A percentile compares a stretch with the other conserved stretches of the same genome.
These are phyloP conservation scores for Alexandromys fortis DNA, from an alignment of 2,113 vertebrate species.

Conservation along the genomic window DNA sequence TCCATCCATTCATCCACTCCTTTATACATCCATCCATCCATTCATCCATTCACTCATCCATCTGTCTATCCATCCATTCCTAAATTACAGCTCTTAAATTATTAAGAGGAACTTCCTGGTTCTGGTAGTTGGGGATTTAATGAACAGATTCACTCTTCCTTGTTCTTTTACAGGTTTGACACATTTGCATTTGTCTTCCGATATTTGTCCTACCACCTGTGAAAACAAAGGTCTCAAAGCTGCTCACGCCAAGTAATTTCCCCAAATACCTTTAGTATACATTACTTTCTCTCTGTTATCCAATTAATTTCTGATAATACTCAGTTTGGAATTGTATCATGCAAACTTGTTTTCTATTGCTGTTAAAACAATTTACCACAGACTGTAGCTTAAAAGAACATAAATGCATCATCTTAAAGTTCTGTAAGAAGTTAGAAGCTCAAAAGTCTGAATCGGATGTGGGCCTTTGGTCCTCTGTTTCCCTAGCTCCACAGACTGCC, in stretches of 20 bases:
- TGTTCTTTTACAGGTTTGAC: background rate
- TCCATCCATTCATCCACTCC: background rate
- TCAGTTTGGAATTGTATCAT: conserved; percentile 4
- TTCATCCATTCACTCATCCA: background rate
- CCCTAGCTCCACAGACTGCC: background rate
- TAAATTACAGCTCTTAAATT: background rate
- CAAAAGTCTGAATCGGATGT: background rate
- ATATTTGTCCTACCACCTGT: background rate
- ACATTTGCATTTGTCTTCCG: background rate
- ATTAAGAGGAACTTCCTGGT: background rate
- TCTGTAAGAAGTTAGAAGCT: background rate
- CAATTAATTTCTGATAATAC: conserved; percentile 44
- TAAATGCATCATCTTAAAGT: background rate
- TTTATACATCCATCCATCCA: too few relatives aligned
- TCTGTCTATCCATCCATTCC: background rate
- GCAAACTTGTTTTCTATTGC: conserved; percentile 31
- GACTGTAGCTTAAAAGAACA: background rate
- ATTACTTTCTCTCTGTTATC: conserved; percentile 22
- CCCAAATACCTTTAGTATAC: background rate
- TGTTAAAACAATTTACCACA: background rate
- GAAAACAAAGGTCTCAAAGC: conserved; percentile 10
- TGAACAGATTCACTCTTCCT: background rate
- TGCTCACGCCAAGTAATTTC: background rate
- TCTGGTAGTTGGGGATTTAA: conserved; percentile 25
- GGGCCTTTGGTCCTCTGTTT: background rate